These are phyloP conservation scores for Myodes glareolus DNA, from an alignment of 2,113 vertebrate genomes.

Conservation along the genomic window DNA sequence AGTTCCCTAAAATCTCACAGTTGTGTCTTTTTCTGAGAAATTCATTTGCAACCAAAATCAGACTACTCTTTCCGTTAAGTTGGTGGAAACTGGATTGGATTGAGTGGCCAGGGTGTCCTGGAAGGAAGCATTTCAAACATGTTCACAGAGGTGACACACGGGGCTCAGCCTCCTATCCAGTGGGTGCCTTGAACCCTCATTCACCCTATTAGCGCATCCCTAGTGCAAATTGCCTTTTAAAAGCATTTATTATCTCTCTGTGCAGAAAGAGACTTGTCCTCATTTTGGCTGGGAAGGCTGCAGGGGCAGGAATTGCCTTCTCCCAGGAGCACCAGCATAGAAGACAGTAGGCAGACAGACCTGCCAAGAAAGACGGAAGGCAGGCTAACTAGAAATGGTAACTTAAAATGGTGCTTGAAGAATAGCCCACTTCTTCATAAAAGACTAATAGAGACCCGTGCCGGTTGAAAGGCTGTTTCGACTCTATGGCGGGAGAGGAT, in stretches of 20 bases:
- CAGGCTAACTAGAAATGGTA: not conserved
- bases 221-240: not conserved
- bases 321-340: not conserved
- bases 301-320: not conserved
- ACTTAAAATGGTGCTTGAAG: not conserved
- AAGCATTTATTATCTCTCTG: not conserved
- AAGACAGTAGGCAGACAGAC: too few relatives aligned
- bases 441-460: not conserved
- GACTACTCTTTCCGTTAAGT: slow-evolving; percentile 27
- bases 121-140: not conserved
- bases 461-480: not conserved
- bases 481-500: not conserved
- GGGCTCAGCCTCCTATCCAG: not conserved
- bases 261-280: not conserved
- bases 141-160: not conserved
- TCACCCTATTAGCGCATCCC: not conserved
- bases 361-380: not conserved
- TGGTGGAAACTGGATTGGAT: not conserved
- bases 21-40: slow-evolving; percentile 50
- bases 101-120: not conserved
- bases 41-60: not conserved
- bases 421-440: not conserved
- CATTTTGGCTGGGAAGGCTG: not conserved
- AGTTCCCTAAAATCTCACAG: not conserved
- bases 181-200: not conserved